Base-by-base conservation (phyloP, 2,888 invertebrate species). In the Rhabditophanes sp. region DNA sequence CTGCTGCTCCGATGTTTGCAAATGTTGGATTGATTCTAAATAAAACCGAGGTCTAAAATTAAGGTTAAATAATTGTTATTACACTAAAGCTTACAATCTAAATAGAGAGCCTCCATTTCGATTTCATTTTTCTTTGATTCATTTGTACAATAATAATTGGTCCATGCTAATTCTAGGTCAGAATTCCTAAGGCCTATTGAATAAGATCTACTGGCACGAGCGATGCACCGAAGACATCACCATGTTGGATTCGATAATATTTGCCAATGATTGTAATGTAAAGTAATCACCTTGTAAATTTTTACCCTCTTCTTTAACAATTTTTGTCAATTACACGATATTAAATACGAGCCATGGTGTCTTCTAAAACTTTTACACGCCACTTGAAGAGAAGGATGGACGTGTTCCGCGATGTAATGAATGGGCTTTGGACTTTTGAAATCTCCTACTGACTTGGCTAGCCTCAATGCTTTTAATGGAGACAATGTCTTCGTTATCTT, bases 181-280 rank as follows among this genome's bases (percentile, higher is more conserved):
- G 75, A 70, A 63, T 80, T 75, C 3, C 74, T 70, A 0, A 85
- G 67, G 0, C 88, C 88, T 36, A 84, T 80, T 64, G 83, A 83
- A 63, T 84, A 80, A 0, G 87, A 73, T 42, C 82, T 66, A 0
- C 82, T 82, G 0, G 80, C 75, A 27, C 83, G 70, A 0, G 77
- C 74, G 1, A 78, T 57, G 1, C 75, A 76, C 76, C 0, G 82
- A 76, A 7, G 78, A 77, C 79, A 82, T 80, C 0, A 75, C 78
- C 46, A 80, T 77, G 33, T 60, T 58, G 38, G 56, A 56, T 38
- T 58, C 43, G 14, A 55, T 22, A 7, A 48, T 34, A 42, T 48
- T 19, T 33, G 44, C 21, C 8, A 59, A 30, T 5, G 44, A 39
- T 15, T 47, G 46, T 15, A 61, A 39, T 21, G 52, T 50, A 18